Evolutionary conservation across 2,888 invertebrate genomes (phyloP), one percentile per base, ranked within the genome.

Genomic region (Lacanobia oleracea): DNA sequence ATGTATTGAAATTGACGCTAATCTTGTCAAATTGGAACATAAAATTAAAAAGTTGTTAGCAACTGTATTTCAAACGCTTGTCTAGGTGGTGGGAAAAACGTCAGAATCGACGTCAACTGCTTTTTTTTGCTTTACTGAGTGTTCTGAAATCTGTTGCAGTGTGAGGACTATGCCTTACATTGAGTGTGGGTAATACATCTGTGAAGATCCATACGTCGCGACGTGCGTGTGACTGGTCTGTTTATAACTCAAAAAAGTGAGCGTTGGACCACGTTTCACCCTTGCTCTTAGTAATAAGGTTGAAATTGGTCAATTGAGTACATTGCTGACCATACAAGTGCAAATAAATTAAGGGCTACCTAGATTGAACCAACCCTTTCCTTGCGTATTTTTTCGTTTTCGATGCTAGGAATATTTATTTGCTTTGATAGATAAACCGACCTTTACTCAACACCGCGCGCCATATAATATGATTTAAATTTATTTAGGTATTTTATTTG

Each of bases 101-200:
- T 68, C 67, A 61, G 40, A 60, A 54, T 50, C 4, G 33, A 72
- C 71, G 53, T 60, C 57, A 57, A 50, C 59, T 75, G 64, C 60
- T n/a, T n/a, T n/a, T n/a, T n/a, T n/a, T n/a, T n/a, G n/a, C n/a
- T 63, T 33, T 53, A 48, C 27, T 50, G 63, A 12, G 43, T 67
- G 65, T 61, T 67, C 59, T 80, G 82, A 83, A 72, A 74, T 82
- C 75, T 72, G 82, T 77, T 81, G 60, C 68, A 43, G n/a, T 57
- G 56, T 72, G n/a, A 60, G 45, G 37, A 50, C 14, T 67, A 23
- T 45, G 64, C 53, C 48, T 79, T 61, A 60, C 33, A 63, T 48
- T 50, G 45, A n/a, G 6, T 21, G 8, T 51, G 23, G 62, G 59
- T 37, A 21, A 57, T 57, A 73, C 57, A 64, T 60, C 50, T 66